Conservation (phyloP, 2,888 invertebrate genomes). For the Gymnosoma rotundatum region DNA sequence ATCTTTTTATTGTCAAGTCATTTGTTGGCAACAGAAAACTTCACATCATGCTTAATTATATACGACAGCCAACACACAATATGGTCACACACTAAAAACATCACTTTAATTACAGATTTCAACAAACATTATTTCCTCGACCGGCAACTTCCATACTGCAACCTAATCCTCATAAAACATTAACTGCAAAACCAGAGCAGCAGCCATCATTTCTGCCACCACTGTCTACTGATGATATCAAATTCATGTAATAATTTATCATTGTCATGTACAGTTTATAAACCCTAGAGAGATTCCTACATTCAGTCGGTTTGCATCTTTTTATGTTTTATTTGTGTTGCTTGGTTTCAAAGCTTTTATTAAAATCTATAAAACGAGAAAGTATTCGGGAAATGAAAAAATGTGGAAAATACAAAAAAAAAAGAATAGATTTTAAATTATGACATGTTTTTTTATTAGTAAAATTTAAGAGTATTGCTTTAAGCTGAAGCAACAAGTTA, state of each 20-base stretch:
- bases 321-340: constrained; percentile 8
- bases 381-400: constrained; percentile 52
- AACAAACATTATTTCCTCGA: constrained; percentile 31
- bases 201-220: constrained; percentile 13
- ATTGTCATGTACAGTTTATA: constrained; percentile 68
- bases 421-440: constrained; percentile 20
- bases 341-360: constrained; percentile 37
- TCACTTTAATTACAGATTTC: constrained; percentile 35
- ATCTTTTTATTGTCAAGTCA: constrained; percentile 54
- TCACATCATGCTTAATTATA: constrained; percentile 54
- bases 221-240: constrained; percentile 59
- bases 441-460: constrained; percentile 14
- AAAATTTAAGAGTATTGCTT: constrained; percentile 3
- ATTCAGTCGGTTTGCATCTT: constrained; percentile 39
- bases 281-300: constrained; percentile 47
- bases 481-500: not conserved
- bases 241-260: constrained; percentile 71
- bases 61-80: constrained; percentile 28
- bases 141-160: constrained; percentile 9
- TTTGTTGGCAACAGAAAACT: constrained; percentile 54
- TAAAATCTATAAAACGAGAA: constrained; percentile 63
- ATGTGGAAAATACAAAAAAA: constrained; percentile 52
- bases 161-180: constrained; percentile 26
- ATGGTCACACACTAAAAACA: not conserved
- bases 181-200: not conserved